These are phyloP conservation scores for Ladona fulva DNA, from an alignment of 1,140 invertebrate species.

Conservation along the genomic window DNA sequence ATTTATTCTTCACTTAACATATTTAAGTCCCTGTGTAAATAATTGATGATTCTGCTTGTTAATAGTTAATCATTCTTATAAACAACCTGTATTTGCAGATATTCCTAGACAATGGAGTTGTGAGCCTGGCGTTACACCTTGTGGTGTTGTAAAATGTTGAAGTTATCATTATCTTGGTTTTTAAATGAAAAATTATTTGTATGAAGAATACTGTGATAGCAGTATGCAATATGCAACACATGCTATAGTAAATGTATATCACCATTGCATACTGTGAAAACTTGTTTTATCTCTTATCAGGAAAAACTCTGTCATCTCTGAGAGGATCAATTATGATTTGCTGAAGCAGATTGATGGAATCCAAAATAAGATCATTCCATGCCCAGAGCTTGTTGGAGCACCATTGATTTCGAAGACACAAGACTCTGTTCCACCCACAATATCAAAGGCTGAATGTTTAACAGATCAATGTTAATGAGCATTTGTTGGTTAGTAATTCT, in stretches of 20 bases:
- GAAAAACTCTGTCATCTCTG: constrained; percentile 80
- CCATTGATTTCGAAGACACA: constrained; percentile 64
- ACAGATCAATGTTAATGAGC: neutral
- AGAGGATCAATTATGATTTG: constrained; percentile 90
- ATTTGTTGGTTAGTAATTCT: neutral
- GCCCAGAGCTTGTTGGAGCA: constrained; percentile 65
- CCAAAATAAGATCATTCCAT: constrained; percentile 57
- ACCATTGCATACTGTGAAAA: neutral
- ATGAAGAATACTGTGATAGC: neutral
- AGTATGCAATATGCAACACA: neutral
- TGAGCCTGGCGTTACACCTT: too few species aligned
- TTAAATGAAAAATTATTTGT: too few species aligned
- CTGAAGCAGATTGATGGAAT: constrained; percentile 66
- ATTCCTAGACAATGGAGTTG: too few species aligned
- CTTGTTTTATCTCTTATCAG: constrained; percentile 37
- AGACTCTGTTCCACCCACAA: constrained; percentile 65
- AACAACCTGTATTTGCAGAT: too few species aligned
- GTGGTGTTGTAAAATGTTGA: too few species aligned
- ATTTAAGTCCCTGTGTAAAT: too few species aligned
- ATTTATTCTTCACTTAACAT: too few species aligned
- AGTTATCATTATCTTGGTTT: too few species aligned
- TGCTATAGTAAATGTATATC: neutral
- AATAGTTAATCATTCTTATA: too few species aligned
- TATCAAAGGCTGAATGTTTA: constrained; percentile 41
- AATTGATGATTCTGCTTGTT: too few species aligned